Evolutionary conservation across 2,797 vertebrate genomes (phyloP).

Genomic region (Silurus lanzhouensis): DNA sequence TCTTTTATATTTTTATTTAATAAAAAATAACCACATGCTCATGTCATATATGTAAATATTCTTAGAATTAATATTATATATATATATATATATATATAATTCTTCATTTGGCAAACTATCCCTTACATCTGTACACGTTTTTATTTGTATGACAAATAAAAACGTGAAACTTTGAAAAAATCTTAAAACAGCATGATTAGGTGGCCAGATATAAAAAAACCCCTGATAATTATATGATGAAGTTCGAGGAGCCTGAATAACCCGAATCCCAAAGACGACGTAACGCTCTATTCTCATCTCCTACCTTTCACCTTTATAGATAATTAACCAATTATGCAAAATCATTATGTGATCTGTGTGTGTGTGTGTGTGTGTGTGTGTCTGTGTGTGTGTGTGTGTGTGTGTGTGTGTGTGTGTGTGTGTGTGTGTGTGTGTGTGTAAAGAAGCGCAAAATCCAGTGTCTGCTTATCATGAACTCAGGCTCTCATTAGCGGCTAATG

Average conservation of each 20-base stretch:
- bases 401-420: background rate
- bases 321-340: background rate
- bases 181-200: no score
- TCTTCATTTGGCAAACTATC: no score
- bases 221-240: no score
- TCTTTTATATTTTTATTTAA: no score
- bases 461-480: background rate
- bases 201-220: no score
- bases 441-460: background rate
- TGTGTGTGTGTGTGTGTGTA: background rate
- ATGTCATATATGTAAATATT: no score
- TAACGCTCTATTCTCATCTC: background rate
- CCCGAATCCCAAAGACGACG: background rate
- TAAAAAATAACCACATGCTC: no score
- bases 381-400: background rate
- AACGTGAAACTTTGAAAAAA: no score
- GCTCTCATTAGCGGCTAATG: conserved; percentile 15
- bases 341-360: background rate
- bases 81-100: no score
- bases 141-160: no score
- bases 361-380: background rate
- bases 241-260: background rate
- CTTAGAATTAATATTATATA: no score
- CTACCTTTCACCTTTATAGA: background rate
- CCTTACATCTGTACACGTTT: no score